Conservation (phyloP, 1,140 invertebrate species). For the Phthorimaea operculella region DNA sequence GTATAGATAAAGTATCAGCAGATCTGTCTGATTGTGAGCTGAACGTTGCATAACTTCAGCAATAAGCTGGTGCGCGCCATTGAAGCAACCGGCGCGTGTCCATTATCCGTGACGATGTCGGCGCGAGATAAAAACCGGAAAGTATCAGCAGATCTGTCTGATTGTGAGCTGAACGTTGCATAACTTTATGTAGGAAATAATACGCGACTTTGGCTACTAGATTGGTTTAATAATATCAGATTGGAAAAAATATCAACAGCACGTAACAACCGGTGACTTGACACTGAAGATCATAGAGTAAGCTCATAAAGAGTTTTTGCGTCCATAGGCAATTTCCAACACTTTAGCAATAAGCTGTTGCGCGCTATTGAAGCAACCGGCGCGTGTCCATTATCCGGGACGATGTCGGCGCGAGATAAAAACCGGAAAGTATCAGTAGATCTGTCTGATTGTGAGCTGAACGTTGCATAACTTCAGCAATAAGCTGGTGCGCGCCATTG, state of each 20-base stretch:
- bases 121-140: no score
- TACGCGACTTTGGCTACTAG: no score
- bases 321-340: no score
- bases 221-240: no score
- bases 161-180: neutral
- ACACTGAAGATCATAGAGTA: no score
- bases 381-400: neutral
- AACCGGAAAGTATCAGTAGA: no score
- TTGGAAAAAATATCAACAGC: no score
- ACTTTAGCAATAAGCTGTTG: neutral
- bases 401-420: no score
- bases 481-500: neutral
- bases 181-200: no score
- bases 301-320: no score
- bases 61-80: neutral
- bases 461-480: neutral
- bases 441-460: neutral
- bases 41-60: neutral
- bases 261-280: no score
- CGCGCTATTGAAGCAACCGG: neutral
- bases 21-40: neutral
- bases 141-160: neutral
- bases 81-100: neutral
- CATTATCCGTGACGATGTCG: neutral
- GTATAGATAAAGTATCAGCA: no score